Evolutionary conservation across 2,113 vertebrate species (phyloP), one percentile per base, ranked within the genome.

Genomic region (Cynopterus brachyotis): DNA sequence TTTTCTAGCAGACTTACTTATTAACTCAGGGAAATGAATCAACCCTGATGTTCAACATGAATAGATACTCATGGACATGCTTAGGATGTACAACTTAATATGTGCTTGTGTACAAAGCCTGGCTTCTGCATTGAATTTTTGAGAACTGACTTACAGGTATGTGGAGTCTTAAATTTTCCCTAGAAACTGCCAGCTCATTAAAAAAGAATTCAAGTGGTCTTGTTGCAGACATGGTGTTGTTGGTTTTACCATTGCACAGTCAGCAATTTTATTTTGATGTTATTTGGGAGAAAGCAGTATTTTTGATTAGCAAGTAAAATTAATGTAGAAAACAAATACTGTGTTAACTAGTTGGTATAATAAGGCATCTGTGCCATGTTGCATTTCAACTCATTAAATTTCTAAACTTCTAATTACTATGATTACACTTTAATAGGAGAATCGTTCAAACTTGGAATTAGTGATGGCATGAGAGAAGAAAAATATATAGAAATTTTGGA

Each of bases 261-360:
- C 96, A 95, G 96, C 96, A 95, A 94, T 97, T 98, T 98, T 87
- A 92, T 97, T 97, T 97, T 97, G 91, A 97, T 96, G 95, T 98
- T 97, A 96, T 97, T 97, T 97, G 89, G 45, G 87, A 81, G 86
- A 95, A 97, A 96, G 81, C 94, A 95, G 89, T 94, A 94, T 97
- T 98, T 97, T 98, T 96, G 96, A 98, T 98, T 98, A 98, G 97
- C 98, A 98, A 98, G 97, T 97, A 96, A 97, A 98, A 97, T 98
- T 93, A 96, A 97, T 97, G 97, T 96, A 89, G 96, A 96, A 98
- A 97, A 96, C 96, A 98, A 98, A 98, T 96, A 97, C 94, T 72
- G 96, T 97, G 98, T 98, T 97, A 98, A 98, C 98, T 97, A 96
- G 96, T 97, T 97, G 98, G 97, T 97, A 97, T 98, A 98, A 97